Base-by-base conservation (phyloP, 2,888 invertebrate species). In the Liodrosophila aerea region DNA sequence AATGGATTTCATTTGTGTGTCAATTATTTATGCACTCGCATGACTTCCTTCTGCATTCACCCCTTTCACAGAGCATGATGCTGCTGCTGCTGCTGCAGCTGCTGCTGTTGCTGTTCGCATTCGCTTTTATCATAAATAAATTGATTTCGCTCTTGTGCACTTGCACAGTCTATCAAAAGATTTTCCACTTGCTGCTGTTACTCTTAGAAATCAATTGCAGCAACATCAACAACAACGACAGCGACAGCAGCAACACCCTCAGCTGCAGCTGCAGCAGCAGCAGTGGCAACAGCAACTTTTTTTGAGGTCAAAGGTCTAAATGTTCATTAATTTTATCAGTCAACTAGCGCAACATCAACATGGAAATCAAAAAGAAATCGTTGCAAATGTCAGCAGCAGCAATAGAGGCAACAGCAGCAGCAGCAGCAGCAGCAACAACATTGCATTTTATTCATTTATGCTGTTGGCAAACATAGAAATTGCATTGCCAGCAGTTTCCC, bases 251-350 rank as follows among this genome's bases (percentile, higher is more conserved):
- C 45, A 39, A 11, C 22, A 45, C 27, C 51, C 34, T 5, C 18
- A 41, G 13, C 34, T 39, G 16, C 45, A 53, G 12, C 52, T 49
- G 12, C 53, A 46, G 39, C 37, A 40, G 5, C 45, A 27, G 9
- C 44, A 31, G n/a, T n/a, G n/a, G 7, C 39, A 44, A 18, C 13
- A 56, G 13, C 46, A 60, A 47, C 57, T 60, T 37, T 68, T 76
- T 69, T 73, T 64, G 58, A 83, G 73, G 70, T 73, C 73, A 73
- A 36, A 73, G 76, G 52, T 64, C 73, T 65, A 58, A 70, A 80
- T 73, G 76, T 80, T 83, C 77, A 77, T 77, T 83, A 83, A 77
- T 77, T 73, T 76, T 71, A 77, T 77, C 78, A 50, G 60, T 45
- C 58, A 68, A 51, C 53, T 5, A 16, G 40, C 36, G 37, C 44